phyloP scores from a whole-genome alignment of 2,113 vertebrate genomes.

The Brachionichthys hirsutus region DNA sequence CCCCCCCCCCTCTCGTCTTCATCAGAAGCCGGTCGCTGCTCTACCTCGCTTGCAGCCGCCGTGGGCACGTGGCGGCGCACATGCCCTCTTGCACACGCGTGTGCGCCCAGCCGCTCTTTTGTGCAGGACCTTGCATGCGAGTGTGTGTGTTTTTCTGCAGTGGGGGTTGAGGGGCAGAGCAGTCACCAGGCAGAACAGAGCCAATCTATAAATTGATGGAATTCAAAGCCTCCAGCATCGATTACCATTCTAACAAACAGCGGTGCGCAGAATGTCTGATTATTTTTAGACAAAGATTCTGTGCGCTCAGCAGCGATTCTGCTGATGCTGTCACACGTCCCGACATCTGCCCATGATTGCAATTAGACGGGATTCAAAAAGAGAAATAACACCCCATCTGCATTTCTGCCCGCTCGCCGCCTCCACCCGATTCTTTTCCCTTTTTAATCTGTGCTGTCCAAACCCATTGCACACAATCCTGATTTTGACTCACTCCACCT shows the following conservation, averaged over 20 bases:
- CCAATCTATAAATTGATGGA: slow-evolving; percentile 99
- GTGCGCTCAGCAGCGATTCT: slow-evolving; percentile 99
- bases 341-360: slow-evolving; percentile 99
- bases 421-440: slow-evolving; percentile 55
- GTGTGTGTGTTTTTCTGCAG: slow-evolving; percentile 46
- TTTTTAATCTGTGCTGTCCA: slow-evolving; percentile 75
- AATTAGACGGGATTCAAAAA: slow-evolving; percentile 98
- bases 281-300: slow-evolving; percentile 99
- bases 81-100: slow-evolving; percentile 17
- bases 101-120: slow-evolving; percentile 48
- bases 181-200: slow-evolving; percentile 96
- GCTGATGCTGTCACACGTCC: slow-evolving; percentile 99
- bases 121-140: slow-evolving; percentile 51
- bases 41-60: slow-evolving; percentile 34
- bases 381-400: slow-evolving; percentile 89
- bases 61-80: slow-evolving; percentile 35
- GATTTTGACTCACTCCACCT: slow-evolving; percentile 71
- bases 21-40: slow-evolving; percentile 77
- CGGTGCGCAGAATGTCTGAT: slow-evolving; percentile 98
- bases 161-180: slow-evolving; percentile 81
- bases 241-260: slow-evolving; percentile 99
- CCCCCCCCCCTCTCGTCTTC: slow-evolving; percentile 90
- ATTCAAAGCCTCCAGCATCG: slow-evolving; percentile 99
- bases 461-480: slow-evolving; percentile 69
- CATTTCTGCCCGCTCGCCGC: slow-evolving; percentile 81